Evolutionary conservation across 2,113 vertebrate species (phyloP), one percentile per base, ranked within the genome.

Genomic region (Gila orcuttii): DNA sequence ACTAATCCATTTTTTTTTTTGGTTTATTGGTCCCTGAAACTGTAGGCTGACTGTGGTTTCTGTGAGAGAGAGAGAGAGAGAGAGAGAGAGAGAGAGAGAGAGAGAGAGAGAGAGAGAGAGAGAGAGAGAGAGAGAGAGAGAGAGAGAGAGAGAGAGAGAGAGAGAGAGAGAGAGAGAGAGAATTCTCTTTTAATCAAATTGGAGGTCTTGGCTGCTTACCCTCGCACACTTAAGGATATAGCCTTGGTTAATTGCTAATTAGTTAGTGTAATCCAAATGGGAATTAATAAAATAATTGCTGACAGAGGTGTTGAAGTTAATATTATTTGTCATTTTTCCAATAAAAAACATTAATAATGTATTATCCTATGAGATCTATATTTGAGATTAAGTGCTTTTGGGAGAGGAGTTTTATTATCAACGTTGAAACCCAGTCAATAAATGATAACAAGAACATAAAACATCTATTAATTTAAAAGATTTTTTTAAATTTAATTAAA

Each of bases 221-320:
- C 42, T 64, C 74, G 64, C 60, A 68, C 36, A 76, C 69, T 42
- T 31, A 68, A 92, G 85, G 88, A 80, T 45, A 69, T 42, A 89
- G 85, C 69, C n/a, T 33, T 78, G 47, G 57, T 76, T 87, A 85
- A 87, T 89, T 89, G 86, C 88, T 92, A 89, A 92, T 91, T 88
- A 86, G 75, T 84, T 88, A 86, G 86, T 90, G 87, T 89, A 89
- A 90, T 93, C 88, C 81, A 87, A 86, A 77, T 36, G 79, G 86
- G 88, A 50, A 85, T 90, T 89, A 91, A 90, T 86, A 47, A 84
- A 86, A 86, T 85, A 79, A 82, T 21, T 2, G 3, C 71, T 39
- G 17, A 86, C 85, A 89, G 84, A 93, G 84, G 88, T 77, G 85
- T 86, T 91, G 91, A 91, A 88, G 91, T 90, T 92, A 92, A 92